A percentile compares a stretch with the other conserved stretches of the same genome.
Conservation (phyloP, 2,797 vertebrate genomes). For the Furcifer pardalis region DNA sequence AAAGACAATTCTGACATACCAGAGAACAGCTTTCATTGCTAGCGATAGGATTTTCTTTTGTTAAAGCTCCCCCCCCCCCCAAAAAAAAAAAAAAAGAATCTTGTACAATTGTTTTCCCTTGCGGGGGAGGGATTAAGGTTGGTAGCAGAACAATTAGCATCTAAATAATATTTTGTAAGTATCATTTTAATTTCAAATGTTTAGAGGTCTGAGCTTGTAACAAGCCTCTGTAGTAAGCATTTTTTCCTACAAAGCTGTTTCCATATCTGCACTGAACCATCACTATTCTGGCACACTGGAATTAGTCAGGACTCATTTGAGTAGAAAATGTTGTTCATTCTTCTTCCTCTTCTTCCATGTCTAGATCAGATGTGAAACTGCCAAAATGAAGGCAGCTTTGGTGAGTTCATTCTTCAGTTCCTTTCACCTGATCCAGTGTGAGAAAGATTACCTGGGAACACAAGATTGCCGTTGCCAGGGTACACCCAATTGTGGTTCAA, state of each 20-base stretch:
- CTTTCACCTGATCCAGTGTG: too few species aligned
- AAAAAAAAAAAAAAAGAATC: too few species aligned
- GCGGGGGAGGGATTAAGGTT: background rate
- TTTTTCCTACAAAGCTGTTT: conserved; percentile 35
- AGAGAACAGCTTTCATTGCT: conserved; percentile 43
- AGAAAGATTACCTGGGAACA: too few species aligned
- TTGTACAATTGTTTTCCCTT: conserved; percentile 8
- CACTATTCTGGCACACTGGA: background rate
- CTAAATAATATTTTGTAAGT: background rate
- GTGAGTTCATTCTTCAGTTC: too few species aligned
- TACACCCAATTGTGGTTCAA: too few species aligned
- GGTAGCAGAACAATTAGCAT: background rate
- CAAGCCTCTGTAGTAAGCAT: background rate
- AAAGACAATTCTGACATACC: conserved; percentile 54
- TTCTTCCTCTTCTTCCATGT: too few species aligned
- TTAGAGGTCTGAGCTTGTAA: background rate
- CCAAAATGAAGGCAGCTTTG: too few species aligned
- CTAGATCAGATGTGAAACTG: too few species aligned
- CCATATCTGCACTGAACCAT: background rate
- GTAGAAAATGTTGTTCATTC: background rate
- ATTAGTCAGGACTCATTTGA: background rate
- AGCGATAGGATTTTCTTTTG: conserved; percentile 31
- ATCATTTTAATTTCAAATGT: conserved; percentile 13
- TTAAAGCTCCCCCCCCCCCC: background rate
- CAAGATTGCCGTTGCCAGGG: too few species aligned